These are phyloP conservation scores for Peromyscus eremicus DNA, from an alignment of 2,797 vertebrate genomes.

Conservation along the genomic window DNA sequence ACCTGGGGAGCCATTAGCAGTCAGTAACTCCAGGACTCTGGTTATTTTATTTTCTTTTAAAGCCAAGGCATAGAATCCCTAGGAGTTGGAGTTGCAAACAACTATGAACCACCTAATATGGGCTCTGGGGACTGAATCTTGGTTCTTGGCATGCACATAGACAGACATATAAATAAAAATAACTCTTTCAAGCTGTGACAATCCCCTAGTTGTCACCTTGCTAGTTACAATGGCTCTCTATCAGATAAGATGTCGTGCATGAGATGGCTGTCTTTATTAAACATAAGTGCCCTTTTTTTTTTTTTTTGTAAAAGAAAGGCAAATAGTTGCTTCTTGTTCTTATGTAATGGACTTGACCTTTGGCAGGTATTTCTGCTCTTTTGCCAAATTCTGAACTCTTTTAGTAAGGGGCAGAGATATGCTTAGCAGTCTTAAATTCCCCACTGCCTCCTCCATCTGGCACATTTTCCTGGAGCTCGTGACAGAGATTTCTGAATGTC, in stretches of 20 bases:
- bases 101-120: background rate
- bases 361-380: slow-evolving; percentile 16
- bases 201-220: background rate
- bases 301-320: background rate
- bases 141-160: background rate
- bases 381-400: slow-evolving; percentile 26
- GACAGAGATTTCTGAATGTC: slow-evolving; percentile 77
- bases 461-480: slow-evolving; percentile 62
- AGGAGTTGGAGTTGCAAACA: background rate
- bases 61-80: background rate
- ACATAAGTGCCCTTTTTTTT: slow-evolving; percentile 7
- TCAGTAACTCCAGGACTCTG: background rate
- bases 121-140: background rate
- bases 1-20: background rate
- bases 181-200: background rate
- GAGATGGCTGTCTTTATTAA: background rate
- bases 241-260: background rate
- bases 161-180: background rate
- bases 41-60: background rate
- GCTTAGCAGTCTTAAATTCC: slow-evolving; percentile 57
- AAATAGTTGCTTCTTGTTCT: slow-evolving; percentile 16
- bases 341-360: slow-evolving; percentile 13
- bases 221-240: background rate
- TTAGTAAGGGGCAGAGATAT: slow-evolving; percentile 50
- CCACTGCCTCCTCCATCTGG: slow-evolving; percentile 68